Percentiles rank a stretch among this genome's conserved stretches.
phyloP scores from a whole-genome alignment of 2,113 vertebrate species.

The Stomatorhinus ivindoensis region DNA sequence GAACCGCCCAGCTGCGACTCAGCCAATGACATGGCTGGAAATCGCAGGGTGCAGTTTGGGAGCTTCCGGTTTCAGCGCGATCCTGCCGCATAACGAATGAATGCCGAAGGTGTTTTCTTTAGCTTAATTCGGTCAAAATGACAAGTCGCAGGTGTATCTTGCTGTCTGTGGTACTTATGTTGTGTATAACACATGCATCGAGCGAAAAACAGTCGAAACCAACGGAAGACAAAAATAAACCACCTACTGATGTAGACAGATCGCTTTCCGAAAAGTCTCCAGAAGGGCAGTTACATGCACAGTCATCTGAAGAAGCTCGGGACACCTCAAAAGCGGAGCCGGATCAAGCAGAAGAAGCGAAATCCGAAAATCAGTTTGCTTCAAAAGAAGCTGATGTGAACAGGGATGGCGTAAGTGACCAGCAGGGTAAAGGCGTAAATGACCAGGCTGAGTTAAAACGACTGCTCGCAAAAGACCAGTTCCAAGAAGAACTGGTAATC shows the following conservation, averaged over 20 bases:
- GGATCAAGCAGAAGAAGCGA: background rate
- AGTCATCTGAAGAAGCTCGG: background rate
- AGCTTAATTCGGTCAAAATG: constrained; percentile 42
- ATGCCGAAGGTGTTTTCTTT: constrained; percentile 37
- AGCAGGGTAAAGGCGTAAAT: background rate
- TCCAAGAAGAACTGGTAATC: constrained; percentile 81
- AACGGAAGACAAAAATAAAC: constrained; percentile 11
- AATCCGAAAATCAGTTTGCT: constrained; percentile 42
- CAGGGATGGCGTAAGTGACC: background rate
- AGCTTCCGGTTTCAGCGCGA: background rate
- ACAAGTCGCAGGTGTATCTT: constrained; percentile 34
- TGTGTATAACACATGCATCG: background rate
- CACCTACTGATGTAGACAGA: background rate
- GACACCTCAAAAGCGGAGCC: background rate
- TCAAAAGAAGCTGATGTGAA: constrained; percentile 21
- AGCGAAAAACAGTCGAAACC: background rate
- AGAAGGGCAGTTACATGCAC: background rate
- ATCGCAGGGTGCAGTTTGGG: background rate
- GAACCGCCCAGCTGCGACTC: background rate
- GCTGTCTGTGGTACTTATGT: constrained; percentile 30
- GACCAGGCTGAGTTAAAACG: background rate
- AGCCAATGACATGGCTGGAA: background rate
- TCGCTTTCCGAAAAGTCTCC: background rate
- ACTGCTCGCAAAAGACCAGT: constrained; percentile 50
- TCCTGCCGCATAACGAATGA: background rate